These are phyloP conservation scores for Ochropleura leucogaster DNA, from an alignment of 2,888 invertebrate species.

Conservation along the genomic window DNA sequence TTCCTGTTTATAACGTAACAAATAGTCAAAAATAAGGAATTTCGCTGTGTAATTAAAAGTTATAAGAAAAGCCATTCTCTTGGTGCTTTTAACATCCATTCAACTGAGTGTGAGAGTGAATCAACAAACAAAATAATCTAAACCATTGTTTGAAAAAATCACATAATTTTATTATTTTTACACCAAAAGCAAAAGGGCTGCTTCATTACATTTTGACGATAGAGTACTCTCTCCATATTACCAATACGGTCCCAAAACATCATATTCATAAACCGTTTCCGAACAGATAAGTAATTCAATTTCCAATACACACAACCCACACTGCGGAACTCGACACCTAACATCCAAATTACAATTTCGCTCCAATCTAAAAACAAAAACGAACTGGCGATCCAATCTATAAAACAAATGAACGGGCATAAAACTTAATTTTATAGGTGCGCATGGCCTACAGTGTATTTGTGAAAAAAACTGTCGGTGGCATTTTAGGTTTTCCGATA, in stretches of 20 bases:
- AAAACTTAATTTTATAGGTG: slow-evolving; percentile 64
- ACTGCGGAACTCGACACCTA: slow-evolving; percentile 39
- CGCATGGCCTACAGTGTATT: slow-evolving; percentile 57
- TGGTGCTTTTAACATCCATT: neutral
- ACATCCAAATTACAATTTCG: slow-evolving; percentile 56
- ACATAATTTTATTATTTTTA: slow-evolving; percentile 10
- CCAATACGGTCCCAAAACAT: slow-evolving; percentile 20
- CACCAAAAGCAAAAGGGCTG: neutral
- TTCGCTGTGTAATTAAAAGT: too few species aligned
- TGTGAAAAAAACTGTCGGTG: slow-evolving; percentile 33
- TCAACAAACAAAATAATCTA: neutral
- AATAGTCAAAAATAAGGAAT: too few species aligned
- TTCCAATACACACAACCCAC: slow-evolving; percentile 52
- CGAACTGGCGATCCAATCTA: slow-evolving; percentile 58
- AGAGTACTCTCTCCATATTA: neutral
- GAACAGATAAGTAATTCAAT: slow-evolving; percentile 54
- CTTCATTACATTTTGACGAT: slow-evolving; percentile 21
- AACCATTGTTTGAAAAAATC: neutral
- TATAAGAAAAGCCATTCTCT: too few species aligned
- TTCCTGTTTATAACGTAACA: neutral
- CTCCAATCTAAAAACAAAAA: slow-evolving; percentile 60
- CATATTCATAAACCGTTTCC: slow-evolving; percentile 30
- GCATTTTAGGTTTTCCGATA: slow-evolving; percentile 59
- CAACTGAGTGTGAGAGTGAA: neutral
- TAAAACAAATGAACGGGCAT: slow-evolving; percentile 62